Percentiles rank a stretch among this genome's conserved stretches.
Evolutionary conservation across 1,140 invertebrate species (phyloP).

Genomic region (Macrobrachium nipponense): DNA sequence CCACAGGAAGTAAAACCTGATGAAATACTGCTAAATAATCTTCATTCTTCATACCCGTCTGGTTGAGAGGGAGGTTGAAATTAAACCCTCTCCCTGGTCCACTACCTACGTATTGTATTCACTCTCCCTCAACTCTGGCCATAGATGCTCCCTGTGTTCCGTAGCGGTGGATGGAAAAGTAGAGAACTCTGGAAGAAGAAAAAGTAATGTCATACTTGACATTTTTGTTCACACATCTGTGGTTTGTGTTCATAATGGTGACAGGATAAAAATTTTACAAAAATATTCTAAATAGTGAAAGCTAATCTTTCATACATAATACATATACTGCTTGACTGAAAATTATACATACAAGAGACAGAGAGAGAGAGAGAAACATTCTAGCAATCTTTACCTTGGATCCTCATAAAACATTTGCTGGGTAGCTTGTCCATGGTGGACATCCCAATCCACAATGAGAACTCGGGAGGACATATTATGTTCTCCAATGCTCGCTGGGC

Average conservation of each 20-base stretch:
- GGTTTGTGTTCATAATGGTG: too few species aligned
- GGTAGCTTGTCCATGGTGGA: constrained; percentile 95
- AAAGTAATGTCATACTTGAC: background rate
- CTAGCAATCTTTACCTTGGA: constrained; percentile 75
- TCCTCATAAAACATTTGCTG: constrained; percentile 96
- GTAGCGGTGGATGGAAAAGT: constrained; percentile 98
- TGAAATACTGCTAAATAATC: constrained; percentile 94
- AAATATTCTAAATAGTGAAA: too few species aligned
- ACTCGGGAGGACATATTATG: constrained; percentile 76
- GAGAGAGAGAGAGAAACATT: background rate
- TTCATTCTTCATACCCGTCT: constrained; percentile 82
- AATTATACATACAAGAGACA: background rate
- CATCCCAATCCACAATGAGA: constrained; percentile 97
- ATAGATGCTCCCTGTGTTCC: constrained; percentile 92
- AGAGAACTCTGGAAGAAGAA: constrained; percentile 82
- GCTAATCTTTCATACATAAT: background rate
- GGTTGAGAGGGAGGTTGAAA: constrained; percentile 93
- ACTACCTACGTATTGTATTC: constrained; percentile 86
- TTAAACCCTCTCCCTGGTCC: constrained; percentile 85
- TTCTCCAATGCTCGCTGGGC: constrained; percentile 82
- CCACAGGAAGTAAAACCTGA: constrained; percentile 88
- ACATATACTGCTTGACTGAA: too few species aligned
- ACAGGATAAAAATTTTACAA: too few species aligned
- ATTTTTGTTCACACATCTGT: background rate
- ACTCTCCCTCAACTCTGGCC: constrained; percentile 91